phyloP scores from a whole-genome alignment of 2,113 vertebrate species.

The Microtus richardsoni region DNA sequence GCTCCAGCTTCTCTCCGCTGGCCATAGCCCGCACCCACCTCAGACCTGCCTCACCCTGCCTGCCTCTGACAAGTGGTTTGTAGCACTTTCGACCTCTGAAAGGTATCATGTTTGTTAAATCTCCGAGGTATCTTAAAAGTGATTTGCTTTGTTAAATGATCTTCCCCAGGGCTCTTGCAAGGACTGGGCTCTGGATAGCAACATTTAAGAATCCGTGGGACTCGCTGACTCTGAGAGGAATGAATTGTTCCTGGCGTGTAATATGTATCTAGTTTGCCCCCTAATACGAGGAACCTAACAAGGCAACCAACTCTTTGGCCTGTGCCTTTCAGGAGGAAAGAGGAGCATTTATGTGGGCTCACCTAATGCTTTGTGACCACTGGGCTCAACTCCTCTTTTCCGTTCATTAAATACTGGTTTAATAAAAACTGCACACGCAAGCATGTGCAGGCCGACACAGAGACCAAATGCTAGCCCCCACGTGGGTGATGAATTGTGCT shows the following conservation, averaged over 20 bases:
- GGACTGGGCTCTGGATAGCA: neutral
- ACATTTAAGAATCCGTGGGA: neutral
- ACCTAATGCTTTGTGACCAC: neutral
- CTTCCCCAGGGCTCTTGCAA: neutral
- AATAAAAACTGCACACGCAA: conserved; percentile 42
- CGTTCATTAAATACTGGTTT: conserved; percentile 22
- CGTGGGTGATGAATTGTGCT: neutral
- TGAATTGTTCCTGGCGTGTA: neutral
- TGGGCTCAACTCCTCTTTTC: conserved; percentile 17
- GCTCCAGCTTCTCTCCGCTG: neutral
- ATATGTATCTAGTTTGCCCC: neutral
- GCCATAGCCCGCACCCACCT: neutral
- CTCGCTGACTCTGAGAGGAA: neutral
- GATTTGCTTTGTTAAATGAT: neutral
- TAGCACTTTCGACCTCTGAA: neutral
- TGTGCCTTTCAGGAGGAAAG: neutral
- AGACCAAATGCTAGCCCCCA: neutral
- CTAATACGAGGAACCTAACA: neutral
- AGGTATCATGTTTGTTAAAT: neutral
- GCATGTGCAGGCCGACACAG: neutral
- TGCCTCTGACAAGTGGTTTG: neutral
- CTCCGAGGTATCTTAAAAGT: neutral
- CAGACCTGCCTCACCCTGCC: neutral
- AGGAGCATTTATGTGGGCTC: conserved; percentile 11
- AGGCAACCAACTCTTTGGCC: neutral